Evolutionary conservation across 2,797 vertebrate genomes (phyloP).

Genomic region (Anguilla anguilla): DNA sequence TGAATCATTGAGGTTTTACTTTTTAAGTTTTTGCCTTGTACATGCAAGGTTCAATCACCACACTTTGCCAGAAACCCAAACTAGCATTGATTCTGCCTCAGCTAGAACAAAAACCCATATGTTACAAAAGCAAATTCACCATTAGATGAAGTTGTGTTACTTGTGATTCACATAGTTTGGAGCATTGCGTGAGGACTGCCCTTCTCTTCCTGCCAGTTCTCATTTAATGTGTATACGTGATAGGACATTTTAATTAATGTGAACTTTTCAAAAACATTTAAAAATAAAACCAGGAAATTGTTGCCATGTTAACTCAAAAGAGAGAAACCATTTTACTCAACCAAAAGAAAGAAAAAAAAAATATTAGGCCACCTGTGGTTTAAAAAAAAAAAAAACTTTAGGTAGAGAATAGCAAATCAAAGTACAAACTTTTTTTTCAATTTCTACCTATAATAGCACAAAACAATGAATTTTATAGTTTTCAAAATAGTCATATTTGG

Average conservation of each 20-base stretch:
- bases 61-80: background rate
- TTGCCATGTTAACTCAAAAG: background rate
- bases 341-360: background rate
- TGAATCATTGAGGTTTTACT: background rate
- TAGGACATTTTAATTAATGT: background rate
- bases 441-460: no score
- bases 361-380: no score
- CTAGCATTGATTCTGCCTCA: background rate
- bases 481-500: no score
- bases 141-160: background rate
- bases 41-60: background rate
- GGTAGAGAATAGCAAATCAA: no score
- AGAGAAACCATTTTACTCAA: background rate
- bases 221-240: background rate
- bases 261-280: background rate
- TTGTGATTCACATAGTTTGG: background rate
- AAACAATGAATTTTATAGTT: no score
- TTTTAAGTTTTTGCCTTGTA: background rate
- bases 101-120: background rate
- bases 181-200: background rate
- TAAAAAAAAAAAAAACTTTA: no score
- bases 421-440: no score
- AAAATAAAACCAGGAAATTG: background rate
- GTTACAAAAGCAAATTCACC: background rate
- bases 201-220: background rate